These are phyloP conservation scores for Neoscelio sp. DNA, from an alignment of 2,888 invertebrate species.

Conservation along the genomic window DNA sequence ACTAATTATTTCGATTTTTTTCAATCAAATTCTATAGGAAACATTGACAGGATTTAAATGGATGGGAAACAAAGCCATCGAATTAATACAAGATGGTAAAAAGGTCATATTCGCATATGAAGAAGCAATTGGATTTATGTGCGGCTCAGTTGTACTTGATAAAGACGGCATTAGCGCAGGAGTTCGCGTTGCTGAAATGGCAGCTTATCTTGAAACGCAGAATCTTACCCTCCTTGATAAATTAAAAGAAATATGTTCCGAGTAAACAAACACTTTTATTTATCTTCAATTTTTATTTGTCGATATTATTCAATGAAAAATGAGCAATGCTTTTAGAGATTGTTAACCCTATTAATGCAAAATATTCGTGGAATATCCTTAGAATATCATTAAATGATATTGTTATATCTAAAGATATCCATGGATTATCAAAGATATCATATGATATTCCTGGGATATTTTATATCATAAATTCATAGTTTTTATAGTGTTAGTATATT, in stretches of 20 bases:
- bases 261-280: conserved; percentile 81
- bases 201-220: conserved; percentile 87
- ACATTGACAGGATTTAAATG: conserved; percentile 99
- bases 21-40: conserved; percentile 87
- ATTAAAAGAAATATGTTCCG: conserved; percentile 90
- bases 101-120: conserved; percentile 97
- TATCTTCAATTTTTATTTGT: conserved; percentile 4
- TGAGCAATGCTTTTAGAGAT: too few species aligned
- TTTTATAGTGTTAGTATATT: too few species aligned
- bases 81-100: conserved; percentile 89
- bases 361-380: too few species aligned
- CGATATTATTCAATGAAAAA: too few species aligned
- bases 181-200: conserved; percentile 90
- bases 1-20: too few species aligned
- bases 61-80: conserved; percentile 96
- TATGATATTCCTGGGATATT: too few species aligned
- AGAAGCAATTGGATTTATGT: conserved; percentile 99
- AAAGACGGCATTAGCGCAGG: conserved; percentile 98
- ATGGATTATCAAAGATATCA: too few species aligned
- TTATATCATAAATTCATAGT: too few species aligned
- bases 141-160: conserved; percentile 93
- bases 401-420: too few species aligned
- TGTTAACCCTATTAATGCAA: too few species aligned
- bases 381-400: too few species aligned
- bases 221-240: conserved; percentile 86